Evolutionary conservation across 30 jellyfish, hydroid and myxozoan genomes (phyloP).

Genomic region (Hydractinia echinata): DNA sequence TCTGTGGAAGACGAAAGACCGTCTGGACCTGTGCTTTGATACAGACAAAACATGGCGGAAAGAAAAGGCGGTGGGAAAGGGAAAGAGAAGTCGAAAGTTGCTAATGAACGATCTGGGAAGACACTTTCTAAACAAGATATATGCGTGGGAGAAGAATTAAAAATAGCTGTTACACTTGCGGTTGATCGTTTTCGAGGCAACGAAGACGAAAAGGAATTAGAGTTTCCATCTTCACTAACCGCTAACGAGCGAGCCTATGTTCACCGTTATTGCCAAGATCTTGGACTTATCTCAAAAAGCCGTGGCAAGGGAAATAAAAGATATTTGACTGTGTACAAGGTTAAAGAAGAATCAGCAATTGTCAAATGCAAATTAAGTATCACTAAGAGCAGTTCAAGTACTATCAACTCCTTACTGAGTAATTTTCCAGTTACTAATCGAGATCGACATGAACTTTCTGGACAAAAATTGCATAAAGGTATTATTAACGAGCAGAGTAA

Average conservation of each 20-base stretch:
- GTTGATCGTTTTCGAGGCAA: slow-evolving; percentile 69
- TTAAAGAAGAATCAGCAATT: slow-evolving; percentile 22
- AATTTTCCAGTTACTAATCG: slow-evolving; percentile 54
- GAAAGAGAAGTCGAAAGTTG: slow-evolving; percentile 28
- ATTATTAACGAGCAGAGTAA: slow-evolving; percentile 45
- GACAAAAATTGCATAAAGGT: slow-evolving; percentile 48
- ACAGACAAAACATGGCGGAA: slow-evolving; percentile 64
- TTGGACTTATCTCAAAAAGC: slow-evolving; percentile 67
- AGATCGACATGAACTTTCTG: slow-evolving; percentile 60
- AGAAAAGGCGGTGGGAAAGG: slow-evolving; percentile 64
- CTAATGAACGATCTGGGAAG: slow-evolving; percentile 15
- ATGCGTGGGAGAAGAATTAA: slow-evolving; percentile 75
- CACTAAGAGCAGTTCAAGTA: slow-evolving; percentile 25
- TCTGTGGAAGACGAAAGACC: no score
- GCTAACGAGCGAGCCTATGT: slow-evolving; percentile 81
- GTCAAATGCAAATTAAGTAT: slow-evolving; percentile 38
- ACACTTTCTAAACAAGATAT: slow-evolving; percentile 44
- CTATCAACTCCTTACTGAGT: slow-evolving; percentile 38
- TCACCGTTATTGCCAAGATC: slow-evolving; percentile 52
- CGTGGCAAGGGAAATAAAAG: slow-evolving; percentile 72
- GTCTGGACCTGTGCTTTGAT: background rate
- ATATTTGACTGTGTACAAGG: slow-evolving; percentile 54
- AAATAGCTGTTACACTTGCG: slow-evolving; percentile 80
- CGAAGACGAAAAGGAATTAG: slow-evolving; percentile 62
- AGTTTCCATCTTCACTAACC: slow-evolving; percentile 76